phyloP scores from a whole-genome alignment of 2,797 vertebrate species.

The Megalops cyprinoides region DNA sequence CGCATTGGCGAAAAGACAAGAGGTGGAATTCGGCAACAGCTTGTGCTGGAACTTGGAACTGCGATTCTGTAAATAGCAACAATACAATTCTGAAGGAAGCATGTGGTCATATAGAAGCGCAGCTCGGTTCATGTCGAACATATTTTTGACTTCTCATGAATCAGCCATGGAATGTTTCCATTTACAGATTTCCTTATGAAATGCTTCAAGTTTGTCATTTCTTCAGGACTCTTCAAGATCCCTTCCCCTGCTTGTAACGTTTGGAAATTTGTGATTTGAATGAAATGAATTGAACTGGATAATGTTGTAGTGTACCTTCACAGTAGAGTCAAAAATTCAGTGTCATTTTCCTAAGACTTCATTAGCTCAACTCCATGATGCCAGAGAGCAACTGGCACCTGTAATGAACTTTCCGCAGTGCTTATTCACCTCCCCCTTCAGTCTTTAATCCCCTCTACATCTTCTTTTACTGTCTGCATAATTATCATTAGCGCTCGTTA shows the following conservation, averaged over 20 bases:
- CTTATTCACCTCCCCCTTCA: neutral
- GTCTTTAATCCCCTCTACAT: constrained; percentile 15
- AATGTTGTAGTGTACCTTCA: too few relatives aligned
- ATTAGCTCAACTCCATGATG: neutral
- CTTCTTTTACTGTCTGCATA: constrained; percentile 8
- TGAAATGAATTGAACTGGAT: neutral
- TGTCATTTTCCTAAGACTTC: neutral
- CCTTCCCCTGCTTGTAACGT: neutral
- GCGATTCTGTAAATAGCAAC: neutral
- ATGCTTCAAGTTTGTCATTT: too few relatives aligned
- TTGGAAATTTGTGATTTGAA: neutral
- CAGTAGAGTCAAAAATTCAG: neutral
- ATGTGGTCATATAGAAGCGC: neutral
- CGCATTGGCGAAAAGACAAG: neutral
- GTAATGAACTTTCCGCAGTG: neutral
- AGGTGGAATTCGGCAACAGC: neutral
- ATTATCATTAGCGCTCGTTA: constrained; percentile 22
- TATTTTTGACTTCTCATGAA: too few relatives aligned
- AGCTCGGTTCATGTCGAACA: neutral
- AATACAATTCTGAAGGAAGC: neutral
- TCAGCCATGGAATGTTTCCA: neutral
- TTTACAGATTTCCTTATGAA: too few relatives aligned
- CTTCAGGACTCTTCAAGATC: neutral
- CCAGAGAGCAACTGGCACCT: constrained; percentile 8
- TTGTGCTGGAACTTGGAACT: neutral